Percentiles rank a stretch among this genome's conserved stretches.
Evolutionary conservation across 2,113 vertebrate genomes (phyloP).

Genomic region (Pipra filicauda): DNA sequence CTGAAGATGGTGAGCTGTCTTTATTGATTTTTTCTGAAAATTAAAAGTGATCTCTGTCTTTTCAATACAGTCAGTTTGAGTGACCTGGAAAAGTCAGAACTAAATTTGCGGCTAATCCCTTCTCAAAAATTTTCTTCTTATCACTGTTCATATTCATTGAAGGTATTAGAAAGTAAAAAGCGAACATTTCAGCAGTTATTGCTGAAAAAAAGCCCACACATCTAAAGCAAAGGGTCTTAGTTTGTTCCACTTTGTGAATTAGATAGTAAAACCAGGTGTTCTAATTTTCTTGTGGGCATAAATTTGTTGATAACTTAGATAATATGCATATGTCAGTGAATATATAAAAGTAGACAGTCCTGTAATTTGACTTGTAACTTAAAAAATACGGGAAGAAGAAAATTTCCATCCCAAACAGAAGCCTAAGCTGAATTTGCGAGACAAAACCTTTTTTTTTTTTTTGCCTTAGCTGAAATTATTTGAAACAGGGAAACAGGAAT

Average conservation of each 20-base stretch:
- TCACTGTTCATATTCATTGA: background rate
- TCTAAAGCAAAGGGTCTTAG: background rate
- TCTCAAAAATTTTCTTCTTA: background rate
- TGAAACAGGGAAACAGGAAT: background rate
- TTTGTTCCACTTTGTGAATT: background rate
- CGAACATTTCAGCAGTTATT: background rate
- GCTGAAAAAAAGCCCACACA: background rate
- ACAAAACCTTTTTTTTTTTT: background rate
- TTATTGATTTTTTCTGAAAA: background rate
- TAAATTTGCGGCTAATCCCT: background rate
- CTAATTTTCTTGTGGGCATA: background rate
- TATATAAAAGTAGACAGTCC: background rate
- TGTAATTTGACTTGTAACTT: background rate
- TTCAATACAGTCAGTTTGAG: background rate
- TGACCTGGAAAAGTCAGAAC: background rate
- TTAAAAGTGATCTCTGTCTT: background rate
- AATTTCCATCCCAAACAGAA: background rate
- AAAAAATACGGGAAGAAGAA: background rate
- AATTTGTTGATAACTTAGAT: background rate
- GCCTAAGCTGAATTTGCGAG: background rate
- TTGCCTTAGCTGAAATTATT: background rate
- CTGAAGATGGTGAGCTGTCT: constrained; percentile 83
- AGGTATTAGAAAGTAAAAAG: background rate
- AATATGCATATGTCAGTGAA: background rate
- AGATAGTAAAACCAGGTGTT: background rate